A percentile compares a stretch with the other conserved stretches of the same genome.
phyloP scores from a whole-genome alignment of 2,797 vertebrate genomes.

The Novumbra hubbsi region DNA sequence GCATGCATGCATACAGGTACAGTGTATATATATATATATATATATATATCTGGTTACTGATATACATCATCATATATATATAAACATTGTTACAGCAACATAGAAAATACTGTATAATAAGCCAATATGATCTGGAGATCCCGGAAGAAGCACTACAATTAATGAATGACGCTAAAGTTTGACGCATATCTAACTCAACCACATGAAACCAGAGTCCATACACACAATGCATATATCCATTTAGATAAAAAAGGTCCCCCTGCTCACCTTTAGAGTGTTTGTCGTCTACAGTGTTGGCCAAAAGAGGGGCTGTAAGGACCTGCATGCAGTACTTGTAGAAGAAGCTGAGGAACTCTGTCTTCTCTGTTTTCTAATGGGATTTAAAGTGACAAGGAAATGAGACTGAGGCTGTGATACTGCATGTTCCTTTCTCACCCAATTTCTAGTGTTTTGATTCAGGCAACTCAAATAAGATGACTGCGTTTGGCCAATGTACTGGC shows the following conservation, averaged over 20 bases:
- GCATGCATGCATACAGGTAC: too few relatives aligned
- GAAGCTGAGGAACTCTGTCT: slow-evolving; percentile 98
- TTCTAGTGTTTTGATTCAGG: too few relatives aligned
- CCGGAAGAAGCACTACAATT: too few relatives aligned
- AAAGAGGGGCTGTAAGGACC: slow-evolving; percentile 92
- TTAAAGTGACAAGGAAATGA: slow-evolving; percentile 31
- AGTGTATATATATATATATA: too few relatives aligned
- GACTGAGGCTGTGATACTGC: not conserved
- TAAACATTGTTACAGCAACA: too few relatives aligned
- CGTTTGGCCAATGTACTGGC: too few relatives aligned
- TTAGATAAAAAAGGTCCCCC: not conserved
- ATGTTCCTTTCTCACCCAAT: not conserved
- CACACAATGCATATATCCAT: not conserved
- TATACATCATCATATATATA: too few relatives aligned
- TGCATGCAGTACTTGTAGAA: slow-evolving; percentile 99
- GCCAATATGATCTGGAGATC: too few relatives aligned
- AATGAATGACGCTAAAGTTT: too few relatives aligned
- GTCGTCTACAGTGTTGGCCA: slow-evolving; percentile 95
- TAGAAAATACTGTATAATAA: too few relatives aligned
- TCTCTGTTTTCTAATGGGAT: slow-evolving; percentile 91
- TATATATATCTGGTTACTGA: too few relatives aligned
- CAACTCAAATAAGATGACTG: too few relatives aligned
- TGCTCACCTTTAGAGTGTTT: slow-evolving; percentile 85
- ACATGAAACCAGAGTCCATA: not conserved
- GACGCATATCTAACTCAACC: not conserved